Evolutionary conservation across 2,888 invertebrate species (phyloP), one percentile per base, ranked within the genome.

Genomic region (Pollenia angustigena): DNA sequence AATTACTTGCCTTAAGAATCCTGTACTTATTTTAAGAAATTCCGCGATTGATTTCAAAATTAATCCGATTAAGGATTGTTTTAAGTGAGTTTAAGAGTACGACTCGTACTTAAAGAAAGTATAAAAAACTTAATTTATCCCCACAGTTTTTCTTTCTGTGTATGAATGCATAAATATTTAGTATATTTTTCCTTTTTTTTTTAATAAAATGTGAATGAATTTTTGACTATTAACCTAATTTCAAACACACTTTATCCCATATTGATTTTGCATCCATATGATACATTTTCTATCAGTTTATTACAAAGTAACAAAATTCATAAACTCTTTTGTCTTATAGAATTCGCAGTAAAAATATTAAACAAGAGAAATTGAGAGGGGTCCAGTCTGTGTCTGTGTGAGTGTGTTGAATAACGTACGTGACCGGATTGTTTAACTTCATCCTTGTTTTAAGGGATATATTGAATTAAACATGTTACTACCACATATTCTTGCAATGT

Each of bases 351-450:
- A 3, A 16, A n/a, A 42, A n/a, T 50, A 48, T 48, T 12, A 14
- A 8, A 23, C 11, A 18, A 23, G n/a, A 14, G n/a, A 8, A 23
- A 66, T 0, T 62, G 23, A 23, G 23, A 54, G 16, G 2, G 14
- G 32, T 32, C 2, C 8, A 48, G 12, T 40, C 8, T 23, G 12
- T 42, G 10, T 40, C 4, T 3, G 42, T 23, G 11, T 11, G 32
- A 58, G 48, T 69, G 56, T 23, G 50, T 82, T 68, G 60, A 44
- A 81, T 54, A 60, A 68, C 81, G 78, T 72, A 87, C 87, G 87
- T 87, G 87, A 81, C 78, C 72, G 72, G 84, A 62, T 87, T 87
- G 54, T 81, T 72, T 84, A 81, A 84, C 46, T 69, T 71, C 62
- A 69, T 69, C 46, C 68, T 48, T 52, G 76, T 23, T 54, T 76